Conservation (phyloP, 30 jellyfish, hydroid and myxozoan genomes). For the Cassiopea xamachana region DNA sequence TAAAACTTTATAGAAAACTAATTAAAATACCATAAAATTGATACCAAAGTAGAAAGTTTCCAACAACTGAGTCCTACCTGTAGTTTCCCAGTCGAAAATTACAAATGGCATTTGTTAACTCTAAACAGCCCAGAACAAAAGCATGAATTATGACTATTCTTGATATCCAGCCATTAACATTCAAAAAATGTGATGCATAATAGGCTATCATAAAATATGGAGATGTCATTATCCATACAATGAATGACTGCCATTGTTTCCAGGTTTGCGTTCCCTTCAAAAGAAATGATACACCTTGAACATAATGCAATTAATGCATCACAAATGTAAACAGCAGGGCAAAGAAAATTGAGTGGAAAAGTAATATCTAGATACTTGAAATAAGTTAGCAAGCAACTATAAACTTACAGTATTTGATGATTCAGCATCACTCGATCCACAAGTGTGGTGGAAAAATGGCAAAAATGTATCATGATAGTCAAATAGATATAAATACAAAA, state of each 20-base stretch:
- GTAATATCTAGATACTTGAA: not conserved
- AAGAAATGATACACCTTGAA: too few species aligned
- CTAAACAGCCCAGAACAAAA: constrained; percentile 73
- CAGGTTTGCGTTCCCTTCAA: constrained; percentile 58
- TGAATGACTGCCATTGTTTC: constrained; percentile 69
- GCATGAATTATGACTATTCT: constrained; percentile 88
- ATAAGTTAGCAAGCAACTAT: not conserved
- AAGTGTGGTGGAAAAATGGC: constrained; percentile 73
- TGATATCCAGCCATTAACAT: constrained; percentile 86
- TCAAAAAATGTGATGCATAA: constrained; percentile 72
- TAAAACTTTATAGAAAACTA: not conserved
- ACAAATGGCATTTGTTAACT: constrained; percentile 67
- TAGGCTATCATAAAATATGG: constrained; percentile 86
- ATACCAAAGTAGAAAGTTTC: too few species aligned
- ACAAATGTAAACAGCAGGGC: not conserved
- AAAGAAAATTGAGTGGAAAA: not conserved
- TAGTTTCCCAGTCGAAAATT: constrained; percentile 50
- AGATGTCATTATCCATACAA: constrained; percentile 35
- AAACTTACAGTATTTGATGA: not conserved
- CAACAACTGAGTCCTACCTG: not conserved
- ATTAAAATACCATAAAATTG: too few species aligned
- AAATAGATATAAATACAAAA: constrained; percentile 75
- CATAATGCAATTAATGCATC: not conserved
- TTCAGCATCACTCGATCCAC: not conserved
- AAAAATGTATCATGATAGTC: constrained; percentile 80